These are phyloP conservation scores for Odontomyia ornata DNA, from an alignment of 2,888 invertebrate species.

Conservation along the genomic window DNA sequence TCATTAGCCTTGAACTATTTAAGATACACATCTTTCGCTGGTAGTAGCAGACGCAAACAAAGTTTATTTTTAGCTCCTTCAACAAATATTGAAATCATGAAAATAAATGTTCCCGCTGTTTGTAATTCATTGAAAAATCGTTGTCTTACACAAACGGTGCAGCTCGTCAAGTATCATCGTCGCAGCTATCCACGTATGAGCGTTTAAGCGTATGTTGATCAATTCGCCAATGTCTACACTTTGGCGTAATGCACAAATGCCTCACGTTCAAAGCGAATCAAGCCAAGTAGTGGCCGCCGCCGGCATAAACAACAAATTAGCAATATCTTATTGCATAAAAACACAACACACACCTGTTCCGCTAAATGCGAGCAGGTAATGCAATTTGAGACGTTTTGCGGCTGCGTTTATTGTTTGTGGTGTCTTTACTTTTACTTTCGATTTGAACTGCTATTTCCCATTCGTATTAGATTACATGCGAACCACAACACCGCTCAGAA, in stretches of 20 bases:
- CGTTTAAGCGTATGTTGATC: background rate
- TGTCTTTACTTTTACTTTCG: conserved; percentile 40
- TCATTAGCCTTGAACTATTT: conserved; percentile 29
- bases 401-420: background rate
- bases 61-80: background rate
- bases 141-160: background rate
- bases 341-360: conserved; percentile 26
- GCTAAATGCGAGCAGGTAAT: background rate
- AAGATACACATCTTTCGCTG: background rate
- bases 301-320: conserved; percentile 11
- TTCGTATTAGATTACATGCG: conserved; percentile 13
- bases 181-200: background rate
- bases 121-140: background rate
- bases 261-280: background rate
- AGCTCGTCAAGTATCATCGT: background rate
- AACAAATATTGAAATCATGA: background rate
- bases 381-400: conserved; percentile 17
- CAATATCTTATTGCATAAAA: background rate
- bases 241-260: background rate
- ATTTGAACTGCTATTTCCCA: background rate
- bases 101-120: background rate
- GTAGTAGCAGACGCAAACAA: background rate
- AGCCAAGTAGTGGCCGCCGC: background rate
- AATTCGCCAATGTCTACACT: background rate
- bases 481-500: too few species aligned